A percentile compares a stretch with the other conserved stretches of the same genome.
These are phyloP conservation scores for Rhinichthys klamathensis DNA, from an alignment of 2,113 vertebrate species.

Conservation along the genomic window DNA sequence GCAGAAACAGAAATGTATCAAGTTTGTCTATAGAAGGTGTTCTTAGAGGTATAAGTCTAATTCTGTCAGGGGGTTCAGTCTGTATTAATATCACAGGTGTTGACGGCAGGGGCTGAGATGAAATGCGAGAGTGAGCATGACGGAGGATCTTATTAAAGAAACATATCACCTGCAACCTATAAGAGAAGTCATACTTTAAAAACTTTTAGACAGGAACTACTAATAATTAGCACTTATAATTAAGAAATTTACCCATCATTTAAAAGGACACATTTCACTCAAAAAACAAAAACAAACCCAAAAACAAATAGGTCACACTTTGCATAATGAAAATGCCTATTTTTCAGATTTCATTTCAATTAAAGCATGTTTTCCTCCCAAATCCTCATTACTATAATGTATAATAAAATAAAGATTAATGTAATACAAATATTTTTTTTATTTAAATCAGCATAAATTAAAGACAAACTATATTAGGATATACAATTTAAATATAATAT, in stretches of 20 bases:
- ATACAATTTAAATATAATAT: neutral
- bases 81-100: conserved; percentile 29
- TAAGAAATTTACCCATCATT: neutral
- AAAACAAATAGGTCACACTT: neutral
- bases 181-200: neutral
- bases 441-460: neutral
- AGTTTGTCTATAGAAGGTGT: conserved; percentile 1
- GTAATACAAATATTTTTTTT: neutral
- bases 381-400: neutral
- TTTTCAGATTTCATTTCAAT: neutral
- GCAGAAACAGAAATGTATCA: conserved; percentile 21
- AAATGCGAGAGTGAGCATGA: conserved; percentile 9
- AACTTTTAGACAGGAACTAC: neutral
- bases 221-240: neutral
- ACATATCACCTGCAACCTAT: neutral
- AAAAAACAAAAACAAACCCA: too few species aligned
- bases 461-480: neutral
- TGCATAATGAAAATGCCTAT: neutral
- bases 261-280: too few species aligned
- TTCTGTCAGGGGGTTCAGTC: neutral
- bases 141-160: conserved; percentile 6
- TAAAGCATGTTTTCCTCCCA: neutral
- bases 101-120: conserved; percentile 1
- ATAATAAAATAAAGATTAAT: neutral
- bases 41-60: neutral